Percentiles rank a stretch among this genome's conserved stretches.
Conservation (phyloP, 2,113 vertebrate genomes). For the Ramphastos sulfuratus region DNA sequence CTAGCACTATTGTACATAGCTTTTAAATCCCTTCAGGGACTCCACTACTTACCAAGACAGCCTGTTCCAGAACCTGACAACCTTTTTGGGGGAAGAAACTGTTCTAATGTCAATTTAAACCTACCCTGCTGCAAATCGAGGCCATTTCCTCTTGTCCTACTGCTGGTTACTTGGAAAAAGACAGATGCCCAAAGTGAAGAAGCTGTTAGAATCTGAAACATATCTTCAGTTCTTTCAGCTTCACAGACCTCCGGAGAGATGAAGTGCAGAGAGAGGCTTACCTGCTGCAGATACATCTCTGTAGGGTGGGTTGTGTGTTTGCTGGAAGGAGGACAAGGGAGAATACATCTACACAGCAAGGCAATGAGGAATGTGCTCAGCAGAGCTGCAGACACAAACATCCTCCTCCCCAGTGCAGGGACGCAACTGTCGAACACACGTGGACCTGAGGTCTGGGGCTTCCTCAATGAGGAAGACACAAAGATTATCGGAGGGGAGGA, state of each 20-base stretch:
- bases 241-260: background rate
- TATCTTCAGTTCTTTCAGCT: background rate
- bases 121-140: background rate
- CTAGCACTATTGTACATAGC: accelerated
- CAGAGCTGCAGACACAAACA: background rate
- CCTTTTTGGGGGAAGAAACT: accelerated
- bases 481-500: no score
- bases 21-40: background rate
- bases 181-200: background rate
- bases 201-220: background rate
- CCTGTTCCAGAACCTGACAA: background rate
- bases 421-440: background rate
- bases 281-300: no score
- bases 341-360: background rate
- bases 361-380: accelerated
- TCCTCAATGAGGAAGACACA: background rate
- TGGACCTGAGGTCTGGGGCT: background rate
- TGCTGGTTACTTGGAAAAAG: accelerated
- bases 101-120: background rate
- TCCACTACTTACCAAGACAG: background rate
- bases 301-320: accelerated
- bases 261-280: background rate
- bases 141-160: background rate
- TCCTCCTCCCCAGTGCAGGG: no score
- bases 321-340: background rate